Conservation (phyloP, 1,140 invertebrate species). For the Chionoecetes opilio region DNA sequence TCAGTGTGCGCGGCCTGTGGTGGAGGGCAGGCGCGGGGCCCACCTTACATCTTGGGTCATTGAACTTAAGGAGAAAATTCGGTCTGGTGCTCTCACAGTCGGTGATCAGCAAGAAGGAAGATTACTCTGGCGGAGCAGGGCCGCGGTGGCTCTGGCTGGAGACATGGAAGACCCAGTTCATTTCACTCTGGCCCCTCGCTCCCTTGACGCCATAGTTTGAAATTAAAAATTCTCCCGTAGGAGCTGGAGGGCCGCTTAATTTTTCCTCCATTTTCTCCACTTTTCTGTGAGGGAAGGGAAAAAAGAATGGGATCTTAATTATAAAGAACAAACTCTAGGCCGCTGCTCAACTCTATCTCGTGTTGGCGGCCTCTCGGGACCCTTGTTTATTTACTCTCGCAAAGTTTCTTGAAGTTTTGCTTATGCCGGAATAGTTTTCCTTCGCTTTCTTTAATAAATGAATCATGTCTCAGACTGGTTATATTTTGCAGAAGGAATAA, state of each 20-base stretch:
- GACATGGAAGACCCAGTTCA: conserved; percentile 74
- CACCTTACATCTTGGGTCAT: background rate
- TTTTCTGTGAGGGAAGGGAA: conserved; percentile 58
- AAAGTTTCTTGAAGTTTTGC: conserved; percentile 69
- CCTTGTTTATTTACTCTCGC: conserved; percentile 75
- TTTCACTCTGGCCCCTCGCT: conserved; percentile 73
- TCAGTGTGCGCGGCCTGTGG: background rate
- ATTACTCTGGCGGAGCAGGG: background rate
- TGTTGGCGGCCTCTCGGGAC: conserved; percentile 46
- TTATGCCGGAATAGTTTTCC: conserved; percentile 65
- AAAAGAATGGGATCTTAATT: conserved; percentile 74
- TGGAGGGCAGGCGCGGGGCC: background rate
- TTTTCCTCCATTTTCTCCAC: conserved; percentile 77
- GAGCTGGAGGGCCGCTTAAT: conserved; percentile 78
- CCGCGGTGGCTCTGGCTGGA: conserved; percentile 27
- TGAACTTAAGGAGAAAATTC: conserved; percentile 41
- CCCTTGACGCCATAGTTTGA: conserved; percentile 77
- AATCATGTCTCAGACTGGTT: conserved; percentile 43
- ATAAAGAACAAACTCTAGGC: conserved; percentile 72
- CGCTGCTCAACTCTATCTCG: conserved; percentile 72
- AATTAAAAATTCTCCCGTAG: conserved; percentile 79
- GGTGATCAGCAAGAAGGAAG: background rate
- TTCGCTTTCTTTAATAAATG: background rate
- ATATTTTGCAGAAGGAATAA: background rate
- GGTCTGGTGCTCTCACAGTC: background rate